Evolutionary conservation across 2,113 vertebrate species (phyloP).

Genomic region (Caloenas nicobarica): DNA sequence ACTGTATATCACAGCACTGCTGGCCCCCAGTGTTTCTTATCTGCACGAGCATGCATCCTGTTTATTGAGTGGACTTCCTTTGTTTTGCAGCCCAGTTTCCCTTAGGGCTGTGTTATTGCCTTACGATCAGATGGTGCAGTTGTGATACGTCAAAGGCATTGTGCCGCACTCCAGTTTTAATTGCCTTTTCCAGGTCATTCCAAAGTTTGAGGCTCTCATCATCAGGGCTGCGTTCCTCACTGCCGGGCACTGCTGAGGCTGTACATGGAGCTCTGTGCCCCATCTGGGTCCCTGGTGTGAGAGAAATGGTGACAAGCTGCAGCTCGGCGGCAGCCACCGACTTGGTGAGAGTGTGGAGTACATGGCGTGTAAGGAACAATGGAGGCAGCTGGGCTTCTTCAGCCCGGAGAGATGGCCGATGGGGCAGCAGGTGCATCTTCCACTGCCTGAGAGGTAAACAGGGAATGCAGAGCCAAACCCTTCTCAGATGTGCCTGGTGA

Average conservation of each 20-base stretch:
- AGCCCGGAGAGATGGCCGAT: neutral
- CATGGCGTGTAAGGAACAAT: rapidly evolving
- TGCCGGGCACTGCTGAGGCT: neutral
- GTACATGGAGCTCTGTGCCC: neutral
- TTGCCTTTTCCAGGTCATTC: neutral
- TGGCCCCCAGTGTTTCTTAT: neutral
- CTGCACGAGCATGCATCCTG: neutral
- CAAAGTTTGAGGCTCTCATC: neutral
- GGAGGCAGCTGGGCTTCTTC: neutral
- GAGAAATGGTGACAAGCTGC: neutral
- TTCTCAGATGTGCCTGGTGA: neutral
- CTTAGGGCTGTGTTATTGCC: neutral
- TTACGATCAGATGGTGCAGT: rapidly evolving
- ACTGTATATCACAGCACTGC: neutral
- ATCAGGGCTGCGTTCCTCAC: neutral
- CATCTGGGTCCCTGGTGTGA: neutral
- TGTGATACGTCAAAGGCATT: neutral
- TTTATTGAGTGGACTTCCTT: neutral
- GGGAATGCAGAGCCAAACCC: neutral
- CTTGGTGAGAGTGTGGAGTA: neutral
- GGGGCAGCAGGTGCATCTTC: neutral
- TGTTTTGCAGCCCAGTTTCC: neutral
- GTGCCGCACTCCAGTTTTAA: neutral
- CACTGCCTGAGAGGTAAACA: neutral
- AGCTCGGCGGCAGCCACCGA: neutral